Evolutionary conservation across 2,113 vertebrate species (phyloP).

Genomic region (Anthoscopus minutus): DNA sequence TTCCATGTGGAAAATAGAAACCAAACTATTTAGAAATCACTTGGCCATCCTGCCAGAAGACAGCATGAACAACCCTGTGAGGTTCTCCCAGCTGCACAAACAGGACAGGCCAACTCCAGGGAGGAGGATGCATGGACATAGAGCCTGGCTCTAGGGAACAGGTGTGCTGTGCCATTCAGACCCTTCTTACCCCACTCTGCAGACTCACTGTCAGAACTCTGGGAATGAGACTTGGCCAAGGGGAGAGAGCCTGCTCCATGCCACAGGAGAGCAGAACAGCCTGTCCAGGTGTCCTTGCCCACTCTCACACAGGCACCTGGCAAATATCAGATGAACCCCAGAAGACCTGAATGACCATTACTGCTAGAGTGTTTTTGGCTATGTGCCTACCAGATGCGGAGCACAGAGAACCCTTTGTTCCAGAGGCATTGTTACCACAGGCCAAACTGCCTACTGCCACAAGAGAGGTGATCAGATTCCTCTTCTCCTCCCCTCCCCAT

Average conservation of each 20-base stretch:
- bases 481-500: conserved; percentile 61
- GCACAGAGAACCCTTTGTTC: conserved; percentile 64
- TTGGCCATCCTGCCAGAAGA: not conserved
- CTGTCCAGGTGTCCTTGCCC: not conserved
- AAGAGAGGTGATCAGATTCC: conserved; percentile 64
- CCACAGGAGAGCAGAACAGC: not conserved
- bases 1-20: not conserved
- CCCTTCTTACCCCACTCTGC: not conserved
- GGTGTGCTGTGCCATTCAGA: not conserved
- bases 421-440: conserved; percentile 49
- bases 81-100: not conserved
- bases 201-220: not conserved
- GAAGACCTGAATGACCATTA: conserved; percentile 48
- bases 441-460: conserved; percentile 48
- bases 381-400: conserved; percentile 56
- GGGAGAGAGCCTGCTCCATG: not conserved
- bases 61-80: not conserved
- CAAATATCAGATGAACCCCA: conserved; percentile 35
- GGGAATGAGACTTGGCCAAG: not conserved
- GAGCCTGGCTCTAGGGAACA: not conserved
- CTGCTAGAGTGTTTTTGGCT: conserved; percentile 2
- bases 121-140: not conserved
- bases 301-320: not conserved
- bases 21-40: not conserved
- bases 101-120: not conserved